Percentiles rank a stretch among this genome's conserved stretches.
These are phyloP conservation scores for Ammodytes marinus DNA, from an alignment of 2,113 vertebrate species.

Conservation along the genomic window DNA sequence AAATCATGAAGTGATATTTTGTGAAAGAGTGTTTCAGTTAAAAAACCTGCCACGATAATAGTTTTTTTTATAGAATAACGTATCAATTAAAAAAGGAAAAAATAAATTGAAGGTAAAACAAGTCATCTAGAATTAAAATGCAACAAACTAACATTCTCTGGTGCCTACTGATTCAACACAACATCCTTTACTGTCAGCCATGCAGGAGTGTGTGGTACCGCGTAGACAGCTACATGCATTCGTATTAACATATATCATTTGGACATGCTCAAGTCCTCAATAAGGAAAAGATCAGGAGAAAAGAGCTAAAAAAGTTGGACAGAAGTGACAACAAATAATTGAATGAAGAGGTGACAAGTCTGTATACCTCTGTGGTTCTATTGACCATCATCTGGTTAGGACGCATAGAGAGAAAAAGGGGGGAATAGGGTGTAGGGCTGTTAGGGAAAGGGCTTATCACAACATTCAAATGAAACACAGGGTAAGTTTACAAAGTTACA, in stretches of 20 bases:
- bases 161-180: conserved; percentile 20
- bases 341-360: conserved; percentile 46
- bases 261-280: conserved; percentile 56
- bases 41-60: not conserved
- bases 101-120: conserved; percentile 4
- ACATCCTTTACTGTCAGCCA: conserved; percentile 60
- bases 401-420: conserved; percentile 81
- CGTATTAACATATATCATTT: conserved; percentile 26
- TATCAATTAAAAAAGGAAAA: not conserved
- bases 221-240: conserved; percentile 57
- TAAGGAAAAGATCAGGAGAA: conserved; percentile 23
- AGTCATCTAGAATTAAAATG: conserved; percentile 9
- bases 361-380: conserved; percentile 98
- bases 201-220: conserved; percentile 58
- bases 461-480: conserved; percentile 40
- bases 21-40: not conserved
- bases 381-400: conserved; percentile 99
- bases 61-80: conserved; percentile 6
- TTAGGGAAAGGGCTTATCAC: conserved; percentile 63
- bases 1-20: conserved; percentile 13
- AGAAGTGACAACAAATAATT: conserved; percentile 25
- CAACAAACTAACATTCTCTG: conserved; percentile 39
- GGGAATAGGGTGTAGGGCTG: conserved; percentile 56
- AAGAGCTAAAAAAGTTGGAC: conserved; percentile 62
- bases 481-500: conserved; percentile 34